Conservation (phyloP, 30 jellyfish, hydroid and myxozoan species). For the Aurelia aurita complex sp. Pacific region DNA sequence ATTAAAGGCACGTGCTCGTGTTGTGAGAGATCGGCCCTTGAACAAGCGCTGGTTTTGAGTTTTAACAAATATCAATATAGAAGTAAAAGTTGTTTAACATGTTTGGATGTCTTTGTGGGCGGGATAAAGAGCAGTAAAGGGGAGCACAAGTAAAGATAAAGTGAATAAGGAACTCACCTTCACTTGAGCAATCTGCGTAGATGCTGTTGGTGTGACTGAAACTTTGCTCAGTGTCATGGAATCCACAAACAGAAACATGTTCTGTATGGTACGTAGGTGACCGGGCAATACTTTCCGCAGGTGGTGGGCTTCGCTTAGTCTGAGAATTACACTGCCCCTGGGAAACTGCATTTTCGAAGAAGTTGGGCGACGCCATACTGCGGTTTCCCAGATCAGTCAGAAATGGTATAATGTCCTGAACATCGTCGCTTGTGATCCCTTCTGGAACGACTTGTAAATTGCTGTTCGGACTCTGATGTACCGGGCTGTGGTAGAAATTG, state of each 20-base stretch:
- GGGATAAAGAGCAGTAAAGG: not conserved
- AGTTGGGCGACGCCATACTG: slow-evolving; percentile 73
- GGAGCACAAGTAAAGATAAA: not conserved
- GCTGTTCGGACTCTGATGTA: slow-evolving; percentile 65
- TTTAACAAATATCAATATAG: not conserved
- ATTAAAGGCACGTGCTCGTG: no score
- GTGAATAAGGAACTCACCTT: slow-evolving; percentile 12
- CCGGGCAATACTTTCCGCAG: slow-evolving; percentile 30
- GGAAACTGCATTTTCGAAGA: slow-evolving; percentile 50
- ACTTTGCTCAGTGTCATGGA: slow-evolving; percentile 44
- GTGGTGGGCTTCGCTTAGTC: slow-evolving; percentile 57
- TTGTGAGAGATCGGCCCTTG: no score
- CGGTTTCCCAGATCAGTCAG: slow-evolving; percentile 69
- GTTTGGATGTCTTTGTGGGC: not conserved
- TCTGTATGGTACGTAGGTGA: slow-evolving; percentile 51
- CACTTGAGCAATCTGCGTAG: slow-evolving; percentile 41
- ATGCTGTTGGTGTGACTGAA: slow-evolving; percentile 20
- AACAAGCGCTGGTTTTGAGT: no score
- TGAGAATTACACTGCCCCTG: slow-evolving; percentile 52
- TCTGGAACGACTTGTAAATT: slow-evolving; percentile 89
- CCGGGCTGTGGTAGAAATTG: slow-evolving; percentile 28
- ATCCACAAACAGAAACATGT: slow-evolving; percentile 20
- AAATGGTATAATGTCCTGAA: slow-evolving; percentile 78
- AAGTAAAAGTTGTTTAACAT: not conserved
- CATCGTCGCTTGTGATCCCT: slow-evolving; percentile 75